Base-by-base conservation (phyloP, 2,888 invertebrate genomes). In the Drosophila villosipedis region DNA sequence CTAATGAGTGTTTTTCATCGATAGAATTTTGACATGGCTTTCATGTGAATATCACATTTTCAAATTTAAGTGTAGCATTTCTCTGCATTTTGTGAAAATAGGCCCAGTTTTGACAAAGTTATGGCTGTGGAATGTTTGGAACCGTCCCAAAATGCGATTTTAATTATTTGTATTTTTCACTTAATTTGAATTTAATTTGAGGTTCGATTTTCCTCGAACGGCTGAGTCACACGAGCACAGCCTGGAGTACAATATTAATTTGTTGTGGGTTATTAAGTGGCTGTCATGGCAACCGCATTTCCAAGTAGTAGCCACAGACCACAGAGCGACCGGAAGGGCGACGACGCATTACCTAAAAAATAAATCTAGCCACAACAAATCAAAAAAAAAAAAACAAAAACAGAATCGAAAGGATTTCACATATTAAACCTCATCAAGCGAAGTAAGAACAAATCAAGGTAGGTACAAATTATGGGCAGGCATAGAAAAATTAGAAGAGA, bases 401-500 rank as follows among this genome's bases (percentile, higher is more conserved):
- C 58, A 31, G 19, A 4, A 37, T 25, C 60, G 30, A 68, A 69
- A 80, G 82, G 79, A 80, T 79, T 79, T 54, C 53, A 62, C 64
- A 77, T 81, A 77, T 79, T 77, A 72, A 72, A 72, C 63, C 76
- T 67, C 78, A 71, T 68, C 75, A 50, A 54, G 47, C 31, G 47
- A 68, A n/a, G 9, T 37, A 49, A 60, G 49, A 50, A 57, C 33
- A 64, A 58, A 67, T 66, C 62, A 72, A 85, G 84, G 76, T 77
- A 72, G 59, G 82, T 72, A 89, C 77, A 78, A 89, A 89, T 87
- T 82, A 80, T 77, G 80, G 75, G 54, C 82, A 80, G 75, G 58
- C 82, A 82, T 89, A 89, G 90, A 89, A 76, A 84, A 82, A 82
- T 90, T 83, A 89, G 82, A 86, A 62, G 73, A 35, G 43, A 35